These are phyloP conservation scores for Alces alces DNA, from an alignment of 2,113 vertebrate genomes.

Conservation along the genomic window DNA sequence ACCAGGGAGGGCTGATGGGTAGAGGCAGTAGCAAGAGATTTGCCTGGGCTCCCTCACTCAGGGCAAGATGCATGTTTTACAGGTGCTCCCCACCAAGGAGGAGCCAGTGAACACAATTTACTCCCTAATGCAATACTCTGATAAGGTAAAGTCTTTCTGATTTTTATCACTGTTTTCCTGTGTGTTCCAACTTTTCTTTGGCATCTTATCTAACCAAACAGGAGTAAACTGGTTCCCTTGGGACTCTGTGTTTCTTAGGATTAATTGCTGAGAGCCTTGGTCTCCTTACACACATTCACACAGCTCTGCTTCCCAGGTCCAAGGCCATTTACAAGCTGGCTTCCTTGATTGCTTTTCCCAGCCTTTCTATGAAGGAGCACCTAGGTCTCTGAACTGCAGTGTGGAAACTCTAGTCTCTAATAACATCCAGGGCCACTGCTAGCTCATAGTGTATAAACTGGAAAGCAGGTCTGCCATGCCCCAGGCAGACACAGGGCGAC, in stretches of 20 bases:
- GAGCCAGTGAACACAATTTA: neutral
- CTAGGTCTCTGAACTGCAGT: neutral
- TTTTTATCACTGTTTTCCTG: neutral
- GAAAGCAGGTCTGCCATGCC: neutral
- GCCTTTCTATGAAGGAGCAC: neutral
- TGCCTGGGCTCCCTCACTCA: neutral
- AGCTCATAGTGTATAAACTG: neutral
- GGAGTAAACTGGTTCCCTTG: neutral
- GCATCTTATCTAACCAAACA: neutral
- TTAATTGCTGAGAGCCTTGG: neutral
- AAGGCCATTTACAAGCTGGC: neutral
- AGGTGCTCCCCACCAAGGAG: neutral
- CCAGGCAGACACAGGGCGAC: neutral
- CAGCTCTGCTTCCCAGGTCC: neutral
- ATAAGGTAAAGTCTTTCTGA: constrained; percentile 27
- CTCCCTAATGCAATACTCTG: neutral
- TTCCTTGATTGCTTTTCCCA: neutral
- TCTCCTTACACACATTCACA: neutral
- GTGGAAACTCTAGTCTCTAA: neutral
- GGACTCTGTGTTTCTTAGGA: neutral
- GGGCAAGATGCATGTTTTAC: neutral
- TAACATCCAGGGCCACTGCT: neutral
- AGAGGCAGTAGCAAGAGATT: neutral
- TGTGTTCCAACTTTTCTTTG: neutral
- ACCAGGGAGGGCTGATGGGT: neutral